Evolutionary conservation across 2,797 vertebrate species (phyloP), one percentile per base, ranked within the genome.

Genomic region (Knipowitschia caucasica): DNA sequence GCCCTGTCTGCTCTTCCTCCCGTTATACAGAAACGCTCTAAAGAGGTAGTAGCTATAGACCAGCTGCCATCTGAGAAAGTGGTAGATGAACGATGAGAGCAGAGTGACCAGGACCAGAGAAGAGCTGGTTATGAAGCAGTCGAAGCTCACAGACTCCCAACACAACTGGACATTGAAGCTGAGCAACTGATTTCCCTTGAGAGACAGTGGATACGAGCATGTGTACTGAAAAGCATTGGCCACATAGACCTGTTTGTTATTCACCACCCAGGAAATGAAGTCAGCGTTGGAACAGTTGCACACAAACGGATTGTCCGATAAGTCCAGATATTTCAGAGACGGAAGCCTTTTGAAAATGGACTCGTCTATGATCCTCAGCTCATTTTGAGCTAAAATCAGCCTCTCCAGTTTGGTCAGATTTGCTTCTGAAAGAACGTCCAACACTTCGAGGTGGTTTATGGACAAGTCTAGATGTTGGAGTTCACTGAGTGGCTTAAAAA

Each of bases 31-130:
- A 23, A 21, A 23, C 8, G 39, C 39, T 15, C 10, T 15, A 10
- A 42, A 10, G 18, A 42, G 39, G 39, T 42, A 42, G 39, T 10
- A 42, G 20, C 39, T 20, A 20, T 42, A n/a, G n/a, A n/a, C n/a
- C n/a, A n/a, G n/a, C n/a, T n/a, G n/a, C n/a, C n/a, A n/a, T n/a
- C n/a, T n/a, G n/a, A n/a, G n/a, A n/a, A n/a, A n/a, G n/a, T n/a
- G n/a, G n/a, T n/a, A n/a, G n/a, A n/a, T n/a, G n/a, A n/a, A n/a
- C n/a, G n/a, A n/a, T n/a, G n/a, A n/a, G n/a, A n/a, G n/a, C n/a
- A n/a, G n/a, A n/a, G 15, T 39, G 17, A 39, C 3, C n/a, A 39
- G 15, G 17, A 39, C 7, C 15, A 18, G 15, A 39, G 36, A 15
- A 8, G 15, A 39, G 36, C 15, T 20, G 2, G n/a, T 18, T 4